Evolutionary conservation across 2,888 invertebrate species (phyloP).

Genomic region (Dryomyza anilis): DNA sequence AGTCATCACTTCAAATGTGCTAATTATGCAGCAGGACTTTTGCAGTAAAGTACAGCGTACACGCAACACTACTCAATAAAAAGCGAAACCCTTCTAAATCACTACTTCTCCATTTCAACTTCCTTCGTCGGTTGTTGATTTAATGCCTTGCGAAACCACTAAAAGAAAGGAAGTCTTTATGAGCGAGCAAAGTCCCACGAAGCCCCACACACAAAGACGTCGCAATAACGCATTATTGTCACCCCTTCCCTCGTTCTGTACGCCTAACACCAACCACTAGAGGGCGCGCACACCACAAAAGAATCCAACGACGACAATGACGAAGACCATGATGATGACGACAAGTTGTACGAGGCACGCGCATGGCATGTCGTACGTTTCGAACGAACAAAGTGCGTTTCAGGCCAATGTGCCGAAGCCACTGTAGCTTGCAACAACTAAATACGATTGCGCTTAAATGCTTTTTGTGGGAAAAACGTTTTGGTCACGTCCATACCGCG

Average conservation of each 20-base stretch:
- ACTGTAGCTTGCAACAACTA: neutral
- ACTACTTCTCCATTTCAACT: conserved; percentile 2
- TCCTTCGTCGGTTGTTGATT: neutral
- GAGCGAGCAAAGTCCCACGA: neutral
- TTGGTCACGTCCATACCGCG: conserved; percentile 3
- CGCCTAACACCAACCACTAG: neutral
- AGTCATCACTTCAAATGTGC: too few species aligned
- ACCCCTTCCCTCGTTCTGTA: neutral
- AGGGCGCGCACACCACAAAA: neutral
- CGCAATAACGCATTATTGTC: too few species aligned
- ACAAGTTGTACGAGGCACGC: neutral
- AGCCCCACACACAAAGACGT: neutral
- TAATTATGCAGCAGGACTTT: too few species aligned
- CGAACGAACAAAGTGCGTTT: neutral
- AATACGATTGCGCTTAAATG: neutral
- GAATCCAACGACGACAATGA: neutral
- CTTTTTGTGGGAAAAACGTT: conserved; percentile 16
- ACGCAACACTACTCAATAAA: neutral
- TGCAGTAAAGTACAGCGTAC: too few species aligned
- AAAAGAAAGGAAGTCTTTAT: conserved; percentile 18
- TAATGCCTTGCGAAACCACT: neutral
- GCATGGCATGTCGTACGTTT: neutral
- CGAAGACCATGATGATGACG: neutral
- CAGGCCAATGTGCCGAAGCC: neutral
- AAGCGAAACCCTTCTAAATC: neutral